A percentile compares a stretch with the other conserved stretches of the same genome.
Conservation (phyloP, 2,113 vertebrate species). For the Dryoscopus gambensis region DNA sequence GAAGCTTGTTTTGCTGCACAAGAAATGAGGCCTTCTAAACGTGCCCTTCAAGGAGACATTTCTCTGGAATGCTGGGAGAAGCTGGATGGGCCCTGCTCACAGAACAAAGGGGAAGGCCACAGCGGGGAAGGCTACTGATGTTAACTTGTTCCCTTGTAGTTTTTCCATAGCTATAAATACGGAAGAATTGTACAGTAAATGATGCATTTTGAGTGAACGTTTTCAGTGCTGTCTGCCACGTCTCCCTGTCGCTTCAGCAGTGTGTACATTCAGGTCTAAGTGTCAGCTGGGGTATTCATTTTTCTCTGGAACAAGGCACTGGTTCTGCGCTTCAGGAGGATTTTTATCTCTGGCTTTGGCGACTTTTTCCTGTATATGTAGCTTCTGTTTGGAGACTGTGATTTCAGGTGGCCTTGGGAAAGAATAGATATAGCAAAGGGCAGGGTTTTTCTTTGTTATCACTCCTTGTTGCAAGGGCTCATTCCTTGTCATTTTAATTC, state of each 20-base stretch:
- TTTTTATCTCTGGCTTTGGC: neutral
- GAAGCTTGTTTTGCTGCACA: neutral
- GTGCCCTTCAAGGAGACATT: neutral
- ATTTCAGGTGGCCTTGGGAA: neutral
- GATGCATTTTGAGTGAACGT: neutral
- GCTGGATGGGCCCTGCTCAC: neutral
- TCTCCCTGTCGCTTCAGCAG: neutral
- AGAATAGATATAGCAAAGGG: neutral
- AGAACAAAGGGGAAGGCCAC: neutral
- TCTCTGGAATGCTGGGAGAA: neutral
- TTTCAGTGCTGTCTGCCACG: neutral
- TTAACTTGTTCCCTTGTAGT: neutral
- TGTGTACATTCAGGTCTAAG: neutral
- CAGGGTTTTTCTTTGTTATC: neutral
- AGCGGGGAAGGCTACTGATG: neutral
- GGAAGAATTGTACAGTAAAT: neutral
- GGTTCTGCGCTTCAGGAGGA: neutral
- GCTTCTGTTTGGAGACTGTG: neutral
- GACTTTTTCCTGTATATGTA: neutral
- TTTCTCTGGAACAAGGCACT: neutral
- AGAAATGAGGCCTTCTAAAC: neutral
- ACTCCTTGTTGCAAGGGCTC: neutral
- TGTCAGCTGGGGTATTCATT: neutral
- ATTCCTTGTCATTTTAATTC: neutral
- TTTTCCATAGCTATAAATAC: neutral